Evolutionary conservation across 2,888 invertebrate genomes (phyloP), one percentile per base, ranked within the genome.

Genomic region (Steinernema hermaphroditum): DNA sequence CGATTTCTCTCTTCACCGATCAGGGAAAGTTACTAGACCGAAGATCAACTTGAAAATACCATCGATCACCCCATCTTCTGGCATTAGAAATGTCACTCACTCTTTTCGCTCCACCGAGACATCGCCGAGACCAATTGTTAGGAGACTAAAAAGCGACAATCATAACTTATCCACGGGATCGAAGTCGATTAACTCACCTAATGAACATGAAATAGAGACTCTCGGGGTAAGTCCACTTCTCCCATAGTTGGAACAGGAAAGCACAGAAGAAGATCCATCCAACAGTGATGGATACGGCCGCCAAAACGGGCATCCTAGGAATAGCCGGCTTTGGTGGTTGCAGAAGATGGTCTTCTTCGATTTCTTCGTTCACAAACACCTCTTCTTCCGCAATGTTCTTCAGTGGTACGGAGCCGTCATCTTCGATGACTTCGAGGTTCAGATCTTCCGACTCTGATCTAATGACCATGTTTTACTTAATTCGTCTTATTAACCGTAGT

Each of bases 181-280:
- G 37, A 37, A 37, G n/a, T 16, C 24, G 24, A 32, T 49, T n/a
- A 1, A 22, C 37, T n/a, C 32, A 74, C 72, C 86, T 85, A 73
- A 88, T 87, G 78, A 89, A 88, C 76, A 89, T 87, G 80, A 89
- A 89, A 80, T 89, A 89, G 76, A 88, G 85, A 6, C 88, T 86
- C 69, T 87, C 87, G 16, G 87, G 80, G 77, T 87, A 88, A 22
- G 80, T 85, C 89, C 89, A 89, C 29, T 91, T 91, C 87, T 96
- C 96, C 94, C 94, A 96, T 85, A 92, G 89, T 1, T 92, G 91
- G 88, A 97, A 97, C 69, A 97, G 90, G 86, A 93, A 90, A 0
- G 95, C 95, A 32, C 96, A 96, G 75, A 93, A 93, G 86, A 93
- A 91, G 72, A 93, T 92, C 87, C 93, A 92, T 86, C 92, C 92